Conservation (phyloP, 2,113 vertebrate species). For the Panthera uncia region DNA sequence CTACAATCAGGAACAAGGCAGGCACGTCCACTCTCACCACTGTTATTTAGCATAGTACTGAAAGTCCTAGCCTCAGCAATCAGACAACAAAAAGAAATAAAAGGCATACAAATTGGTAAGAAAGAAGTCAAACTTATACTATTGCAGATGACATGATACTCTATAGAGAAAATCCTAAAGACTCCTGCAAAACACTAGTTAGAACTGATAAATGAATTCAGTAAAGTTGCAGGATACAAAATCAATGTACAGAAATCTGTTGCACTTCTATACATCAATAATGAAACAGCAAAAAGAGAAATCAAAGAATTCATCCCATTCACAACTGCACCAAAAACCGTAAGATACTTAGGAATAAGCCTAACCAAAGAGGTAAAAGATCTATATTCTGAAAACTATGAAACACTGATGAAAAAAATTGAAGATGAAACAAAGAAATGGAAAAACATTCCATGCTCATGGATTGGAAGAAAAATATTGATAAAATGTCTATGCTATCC, state of each 20-base stretch:
- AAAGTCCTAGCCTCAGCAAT: not conserved
- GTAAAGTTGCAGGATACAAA: not conserved
- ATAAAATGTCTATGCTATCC: too few species aligned
- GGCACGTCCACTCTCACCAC: not conserved
- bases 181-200: not conserved
- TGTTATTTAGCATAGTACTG: not conserved
- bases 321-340: too few species aligned
- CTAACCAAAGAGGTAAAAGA: not conserved
- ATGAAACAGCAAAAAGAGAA: too few species aligned
- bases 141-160: not conserved
- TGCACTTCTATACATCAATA: too few species aligned
- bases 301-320: too few species aligned
- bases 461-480: too few species aligned
- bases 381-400: too few species aligned
- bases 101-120: not conserved
- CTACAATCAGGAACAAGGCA: not conserved
- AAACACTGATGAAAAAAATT: too few species aligned
- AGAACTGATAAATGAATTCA: not conserved
- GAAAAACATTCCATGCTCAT: too few species aligned
- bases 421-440: too few species aligned
- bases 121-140: not conserved
- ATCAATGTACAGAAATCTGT: too few species aligned
- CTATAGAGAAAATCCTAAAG: not conserved
- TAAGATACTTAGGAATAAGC: too few species aligned
- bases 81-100: not conserved